Conservation (phyloP, 1,140 invertebrate genomes). For the Metopolophium dirhodum region DNA sequence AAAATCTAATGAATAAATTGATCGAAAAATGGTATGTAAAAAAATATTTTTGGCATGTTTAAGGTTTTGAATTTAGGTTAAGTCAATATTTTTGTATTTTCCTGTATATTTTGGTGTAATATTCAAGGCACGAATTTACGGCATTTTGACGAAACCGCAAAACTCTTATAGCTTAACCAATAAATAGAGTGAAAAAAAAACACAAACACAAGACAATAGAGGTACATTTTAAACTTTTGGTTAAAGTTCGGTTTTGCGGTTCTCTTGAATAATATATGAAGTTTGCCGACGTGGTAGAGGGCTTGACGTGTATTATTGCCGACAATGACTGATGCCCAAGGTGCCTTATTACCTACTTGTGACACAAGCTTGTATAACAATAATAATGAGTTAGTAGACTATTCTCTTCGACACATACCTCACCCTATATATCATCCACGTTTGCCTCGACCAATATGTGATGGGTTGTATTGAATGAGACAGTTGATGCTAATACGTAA, state of each 20-base stretch:
- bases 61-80: constrained; percentile 21
- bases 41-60: not conserved
- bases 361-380: constrained; percentile 26
- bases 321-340: constrained; percentile 53
- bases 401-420: constrained; percentile 35
- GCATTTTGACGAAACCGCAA: not conserved
- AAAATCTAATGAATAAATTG: not conserved
- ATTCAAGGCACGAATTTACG: not conserved
- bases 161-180: too few species aligned
- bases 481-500: not conserved
- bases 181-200: not conserved
- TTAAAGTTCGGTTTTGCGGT: constrained; percentile 31
- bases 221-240: constrained; percentile 22
- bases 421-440: not conserved
- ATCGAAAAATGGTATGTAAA: not conserved
- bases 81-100: constrained; percentile 18
- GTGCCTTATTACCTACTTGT: constrained; percentile 48
- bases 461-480: constrained; percentile 17
- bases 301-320: constrained; percentile 51
- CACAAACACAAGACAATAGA: constrained; percentile 21
- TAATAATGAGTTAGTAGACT: constrained; percentile 45
- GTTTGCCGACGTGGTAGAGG: constrained; percentile 29
- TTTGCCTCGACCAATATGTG: not conserved
- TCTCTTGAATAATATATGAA: constrained; percentile 51
- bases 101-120: not conserved